Percentiles rank a stretch among this genome's conserved stretches.
These are phyloP conservation scores for Todiramphus saurophagus DNA, from an alignment of 2,113 vertebrate genomes.

Conservation along the genomic window DNA sequence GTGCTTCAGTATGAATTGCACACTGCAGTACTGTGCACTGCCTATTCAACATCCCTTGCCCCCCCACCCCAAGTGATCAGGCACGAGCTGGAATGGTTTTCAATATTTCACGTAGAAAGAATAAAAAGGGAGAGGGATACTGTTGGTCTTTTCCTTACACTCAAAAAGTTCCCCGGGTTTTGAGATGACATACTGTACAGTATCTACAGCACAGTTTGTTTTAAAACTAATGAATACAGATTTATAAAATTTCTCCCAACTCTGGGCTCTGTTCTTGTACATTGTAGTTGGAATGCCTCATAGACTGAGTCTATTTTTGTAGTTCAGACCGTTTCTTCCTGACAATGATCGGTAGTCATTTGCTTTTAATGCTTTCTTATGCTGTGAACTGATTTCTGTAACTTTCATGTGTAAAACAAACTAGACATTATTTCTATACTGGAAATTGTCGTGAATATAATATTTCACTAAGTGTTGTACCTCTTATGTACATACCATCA, in stretches of 20 bases:
- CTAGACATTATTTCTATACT: slow-evolving; percentile 80
- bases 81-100: background rate
- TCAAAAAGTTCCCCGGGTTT: background rate
- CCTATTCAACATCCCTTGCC: background rate
- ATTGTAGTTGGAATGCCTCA: slow-evolving; percentile 58
- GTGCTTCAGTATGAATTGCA: background rate
- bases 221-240: slow-evolving; percentile 54
- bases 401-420: slow-evolving; percentile 80
- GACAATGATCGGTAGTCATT: slow-evolving; percentile 32
- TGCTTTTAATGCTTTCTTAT: slow-evolving; percentile 78
- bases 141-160: background rate
- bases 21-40: background rate
- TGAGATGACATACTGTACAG: slow-evolving; percentile 26
- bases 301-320: slow-evolving; percentile 64
- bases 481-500: slow-evolving; percentile 93
- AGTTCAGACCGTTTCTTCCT: slow-evolving; percentile 48
- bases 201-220: slow-evolving; percentile 35
- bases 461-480: slow-evolving; percentile 93
- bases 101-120: background rate
- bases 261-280: slow-evolving; percentile 41
- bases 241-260: slow-evolving; percentile 40
- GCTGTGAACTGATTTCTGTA: slow-evolving; percentile 81
- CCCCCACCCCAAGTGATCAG: background rate
- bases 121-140: slow-evolving; percentile 12
- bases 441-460: slow-evolving; percentile 73